Evolutionary conservation across 2,113 vertebrate genomes (phyloP), one percentile per base, ranked within the genome.

Genomic region (Rana temporaria): DNA sequence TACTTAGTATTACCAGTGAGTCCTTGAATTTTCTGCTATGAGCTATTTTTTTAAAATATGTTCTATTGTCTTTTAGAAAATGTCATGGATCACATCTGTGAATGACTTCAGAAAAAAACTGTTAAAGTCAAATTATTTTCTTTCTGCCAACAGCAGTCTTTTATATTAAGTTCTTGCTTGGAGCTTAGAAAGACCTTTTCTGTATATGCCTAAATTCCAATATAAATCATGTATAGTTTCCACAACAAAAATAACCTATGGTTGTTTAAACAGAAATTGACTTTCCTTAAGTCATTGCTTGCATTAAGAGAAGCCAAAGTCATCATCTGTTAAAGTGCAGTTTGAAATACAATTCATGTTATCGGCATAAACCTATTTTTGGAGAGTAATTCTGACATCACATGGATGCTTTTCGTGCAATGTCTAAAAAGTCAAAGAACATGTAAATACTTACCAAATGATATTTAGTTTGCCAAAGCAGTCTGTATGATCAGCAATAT

Each of bases 161-260:
- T 76, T 76, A 64, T 76, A 76, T 76, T 76, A 64, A 52, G 57
- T 64, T 64, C 4, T 76, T 63, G 73, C 73, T 76, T 48, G 32
- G 59, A 76, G 73, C 73, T 26, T 64, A 76, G 73, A 64, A 76
- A 76, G 73, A 76, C 59, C 73, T 76, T 74, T 76, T 76, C 73
- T 63, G 14, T 63, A 64, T 76, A 63, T 76, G 73, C 59, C 59
- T 76, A 63, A 76, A 52, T 63, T 76, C 73, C 73, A 76, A 38
- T 63, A 63, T 76, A 76, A 76, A 76, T 76, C 73, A 76, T 64
- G 73, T 48, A 63, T 55, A 52, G 59, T 63, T 76, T 64, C 59
- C 57, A 63, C 63, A 76, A 76, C 14, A 26, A 76, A 60, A 63
- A 38, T 62, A 76, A 64, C 57, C 63, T 63, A 64, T 63, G 57